These are phyloP conservation scores for Candidula unifasciata DNA, from an alignment of 2,888 invertebrate species.

Conservation along the genomic window DNA sequence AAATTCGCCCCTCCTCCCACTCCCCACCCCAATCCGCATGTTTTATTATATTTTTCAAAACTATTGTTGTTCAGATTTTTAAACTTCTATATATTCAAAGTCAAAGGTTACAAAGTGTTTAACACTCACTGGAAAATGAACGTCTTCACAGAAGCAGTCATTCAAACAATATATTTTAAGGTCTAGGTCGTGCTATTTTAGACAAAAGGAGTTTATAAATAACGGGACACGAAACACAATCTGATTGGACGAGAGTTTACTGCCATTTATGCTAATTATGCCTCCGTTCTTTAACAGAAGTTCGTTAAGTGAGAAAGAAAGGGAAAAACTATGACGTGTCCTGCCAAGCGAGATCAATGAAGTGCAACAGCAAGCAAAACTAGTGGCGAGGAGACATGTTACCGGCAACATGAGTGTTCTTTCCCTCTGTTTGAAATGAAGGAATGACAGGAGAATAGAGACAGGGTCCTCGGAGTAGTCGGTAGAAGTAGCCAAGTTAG, in stretches of 20 bases:
- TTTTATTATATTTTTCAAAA: neutral
- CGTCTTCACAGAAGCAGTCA: neutral
- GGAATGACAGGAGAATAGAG: too few relatives aligned
- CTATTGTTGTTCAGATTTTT: conserved; percentile 34
- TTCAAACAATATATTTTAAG: conserved; percentile 19
- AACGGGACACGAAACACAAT: conserved; percentile 28
- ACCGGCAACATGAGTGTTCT: neutral
- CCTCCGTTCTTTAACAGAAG: neutral
- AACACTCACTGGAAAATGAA: neutral
- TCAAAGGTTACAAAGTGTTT: conserved; percentile 15
- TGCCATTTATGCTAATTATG: neutral
- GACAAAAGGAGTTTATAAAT: conserved; percentile 6
- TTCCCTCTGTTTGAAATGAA: neutral
- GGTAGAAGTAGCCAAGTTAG: neutral
- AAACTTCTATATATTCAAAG: conserved; percentile 9
- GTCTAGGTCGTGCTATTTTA: conserved; percentile 34
- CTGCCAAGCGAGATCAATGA: conserved; percentile 29
- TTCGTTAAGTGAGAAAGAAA: neutral
- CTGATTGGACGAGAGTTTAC: conserved; percentile 33
- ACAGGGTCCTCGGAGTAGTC: too few relatives aligned
- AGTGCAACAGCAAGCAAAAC: neutral
- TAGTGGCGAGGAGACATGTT: neutral
- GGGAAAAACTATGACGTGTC: conserved; percentile 18
- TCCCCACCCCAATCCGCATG: too few relatives aligned
- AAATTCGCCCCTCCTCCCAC: too few relatives aligned